Evolutionary conservation across 2,113 vertebrate species (phyloP).

Genomic region (Poecilia latipinna): DNA sequence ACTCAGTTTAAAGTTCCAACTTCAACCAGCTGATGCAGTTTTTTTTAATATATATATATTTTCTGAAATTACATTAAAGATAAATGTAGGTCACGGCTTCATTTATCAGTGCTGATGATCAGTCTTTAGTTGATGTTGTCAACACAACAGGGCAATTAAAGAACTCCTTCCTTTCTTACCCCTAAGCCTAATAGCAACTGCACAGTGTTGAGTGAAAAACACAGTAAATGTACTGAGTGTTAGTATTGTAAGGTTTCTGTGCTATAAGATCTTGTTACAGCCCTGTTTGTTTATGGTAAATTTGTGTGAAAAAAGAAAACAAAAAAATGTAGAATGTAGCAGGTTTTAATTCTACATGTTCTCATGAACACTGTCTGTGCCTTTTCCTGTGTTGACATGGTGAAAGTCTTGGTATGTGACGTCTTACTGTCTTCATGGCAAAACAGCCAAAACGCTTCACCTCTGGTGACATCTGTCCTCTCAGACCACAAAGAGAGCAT

Average conservation of each 20-base stretch:
- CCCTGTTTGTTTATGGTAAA: background rate
- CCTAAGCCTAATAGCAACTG: background rate
- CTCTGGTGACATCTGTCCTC: slow-evolving; percentile 17
- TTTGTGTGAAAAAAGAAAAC: background rate
- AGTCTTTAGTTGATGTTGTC: background rate
- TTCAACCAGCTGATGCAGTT: background rate
- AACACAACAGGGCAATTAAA: background rate
- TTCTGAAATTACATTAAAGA: background rate
- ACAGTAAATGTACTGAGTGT: background rate
- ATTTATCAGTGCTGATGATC: background rate
- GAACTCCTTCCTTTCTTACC: background rate
- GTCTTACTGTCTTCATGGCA: slow-evolving; percentile 20
- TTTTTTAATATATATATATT: background rate
- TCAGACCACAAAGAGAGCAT: slow-evolving; percentile 51
- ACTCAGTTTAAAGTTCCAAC: background rate
- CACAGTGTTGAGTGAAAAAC: background rate
- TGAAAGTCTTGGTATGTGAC: slow-evolving; percentile 19
- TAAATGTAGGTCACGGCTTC: background rate
- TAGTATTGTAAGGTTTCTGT: background rate
- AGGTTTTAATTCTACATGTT: background rate
- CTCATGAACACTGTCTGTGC: slow-evolving; percentile 16
- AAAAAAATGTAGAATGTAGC: background rate
- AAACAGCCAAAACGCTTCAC: slow-evolving; percentile 31
- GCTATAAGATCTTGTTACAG: background rate
- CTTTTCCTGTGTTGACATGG: slow-evolving; percentile 6